Conservation (phyloP, 2,113 vertebrate species). For the Ginglymostoma cirratum region DNA sequence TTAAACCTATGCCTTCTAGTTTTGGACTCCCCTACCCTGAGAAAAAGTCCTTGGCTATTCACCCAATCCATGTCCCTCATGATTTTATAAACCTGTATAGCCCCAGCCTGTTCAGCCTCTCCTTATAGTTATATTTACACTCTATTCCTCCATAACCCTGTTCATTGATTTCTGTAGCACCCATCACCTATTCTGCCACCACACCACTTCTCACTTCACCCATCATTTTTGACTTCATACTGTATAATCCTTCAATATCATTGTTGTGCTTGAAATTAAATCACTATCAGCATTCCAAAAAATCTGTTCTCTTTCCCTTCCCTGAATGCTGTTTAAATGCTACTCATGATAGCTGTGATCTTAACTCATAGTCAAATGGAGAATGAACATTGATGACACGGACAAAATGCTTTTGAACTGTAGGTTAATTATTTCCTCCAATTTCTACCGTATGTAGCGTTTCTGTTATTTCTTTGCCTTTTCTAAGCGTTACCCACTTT, state of each 20-base stretch:
- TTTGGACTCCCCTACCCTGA: too few species aligned
- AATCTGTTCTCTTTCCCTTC: not conserved
- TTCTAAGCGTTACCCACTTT: not conserved
- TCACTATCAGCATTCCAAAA: not conserved
- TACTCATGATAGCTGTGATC: not conserved
- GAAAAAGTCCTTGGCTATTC: too few species aligned
- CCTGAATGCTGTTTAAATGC: not conserved
- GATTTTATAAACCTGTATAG: too few species aligned
- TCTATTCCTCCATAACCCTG: not conserved
- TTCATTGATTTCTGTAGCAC: not conserved
- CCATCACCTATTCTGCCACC: not conserved
- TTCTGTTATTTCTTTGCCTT: not conserved
- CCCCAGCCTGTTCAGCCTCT: too few species aligned
- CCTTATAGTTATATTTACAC: not conserved
- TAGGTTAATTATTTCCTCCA: not conserved
- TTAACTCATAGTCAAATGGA: not conserved
- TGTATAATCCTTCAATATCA: not conserved
- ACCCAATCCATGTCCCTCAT: too few species aligned
- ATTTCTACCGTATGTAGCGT: not conserved
- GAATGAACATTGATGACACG: not conserved
- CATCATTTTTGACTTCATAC: not conserved
- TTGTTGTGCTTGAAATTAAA: not conserved
- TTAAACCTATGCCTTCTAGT: too few species aligned
- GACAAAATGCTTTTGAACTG: not conserved
- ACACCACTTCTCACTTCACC: not conserved